These are phyloP conservation scores for Eufriesea mexicana DNA, from an alignment of 1,140 invertebrate genomes.

Conservation along the genomic window DNA sequence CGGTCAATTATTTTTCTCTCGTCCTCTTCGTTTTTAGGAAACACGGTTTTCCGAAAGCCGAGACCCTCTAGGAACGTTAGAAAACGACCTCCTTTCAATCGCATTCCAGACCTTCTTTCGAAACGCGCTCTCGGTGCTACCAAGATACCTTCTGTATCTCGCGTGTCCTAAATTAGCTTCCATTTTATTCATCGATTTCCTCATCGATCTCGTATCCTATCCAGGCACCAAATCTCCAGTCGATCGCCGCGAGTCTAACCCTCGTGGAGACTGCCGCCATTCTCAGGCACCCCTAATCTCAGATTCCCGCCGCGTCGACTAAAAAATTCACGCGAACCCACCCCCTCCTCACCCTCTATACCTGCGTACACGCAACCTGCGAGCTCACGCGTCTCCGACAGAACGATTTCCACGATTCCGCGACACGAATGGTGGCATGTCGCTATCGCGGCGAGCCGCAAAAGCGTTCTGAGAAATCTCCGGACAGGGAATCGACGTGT, in stretches of 20 bases:
- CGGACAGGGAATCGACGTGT: neutral
- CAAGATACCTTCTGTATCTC: no score
- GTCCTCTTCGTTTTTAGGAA: neutral
- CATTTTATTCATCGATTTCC: no score
- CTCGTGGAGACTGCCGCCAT: no score
- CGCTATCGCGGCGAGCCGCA: neutral
- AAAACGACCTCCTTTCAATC: no score
- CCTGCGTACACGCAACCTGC: neutral
- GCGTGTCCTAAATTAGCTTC: no score
- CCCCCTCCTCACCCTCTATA: no score
- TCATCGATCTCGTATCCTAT: no score
- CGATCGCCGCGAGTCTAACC: no score
- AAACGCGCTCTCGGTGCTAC: no score
- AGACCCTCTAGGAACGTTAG: neutral
- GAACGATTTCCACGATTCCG: neutral
- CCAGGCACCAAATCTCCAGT: no score
- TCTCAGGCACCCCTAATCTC: neutral
- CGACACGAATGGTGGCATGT: neutral
- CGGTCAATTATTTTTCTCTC: neutral
- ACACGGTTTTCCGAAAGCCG: neutral
- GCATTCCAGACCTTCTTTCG: no score
- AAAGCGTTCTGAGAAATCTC: constrained; percentile 10
- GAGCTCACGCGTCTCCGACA: neutral
- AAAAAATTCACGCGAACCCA: neutral
- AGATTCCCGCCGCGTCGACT: neutral